A percentile compares a stretch with the other conserved stretches of the same genome.
Evolutionary conservation across 2,888 invertebrate species (phyloP).

Genomic region (Rhodophaea formosa): DNA sequence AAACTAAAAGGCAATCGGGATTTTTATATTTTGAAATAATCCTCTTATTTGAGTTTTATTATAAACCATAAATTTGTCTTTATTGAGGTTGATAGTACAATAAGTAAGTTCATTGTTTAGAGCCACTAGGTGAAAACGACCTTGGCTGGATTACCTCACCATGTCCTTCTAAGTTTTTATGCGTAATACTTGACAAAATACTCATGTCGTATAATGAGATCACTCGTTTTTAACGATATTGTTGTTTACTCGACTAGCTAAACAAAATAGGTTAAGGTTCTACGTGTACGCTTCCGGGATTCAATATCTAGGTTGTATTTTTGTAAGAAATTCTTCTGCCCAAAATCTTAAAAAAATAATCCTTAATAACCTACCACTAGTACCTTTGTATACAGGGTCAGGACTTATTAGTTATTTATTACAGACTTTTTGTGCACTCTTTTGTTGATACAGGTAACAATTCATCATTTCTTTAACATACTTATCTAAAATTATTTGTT

Average conservation of each 20-base stretch:
- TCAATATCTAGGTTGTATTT: background rate
- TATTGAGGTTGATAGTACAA: no score
- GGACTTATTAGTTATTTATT: no score
- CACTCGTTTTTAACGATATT: background rate
- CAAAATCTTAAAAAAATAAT: no score
- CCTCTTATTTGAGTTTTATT: no score
- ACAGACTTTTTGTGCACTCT: background rate
- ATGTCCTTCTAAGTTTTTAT: conserved; percentile 1
- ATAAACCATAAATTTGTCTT: no score
- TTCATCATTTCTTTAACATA: background rate
- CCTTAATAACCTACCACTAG: no score
- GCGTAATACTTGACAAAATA: background rate
- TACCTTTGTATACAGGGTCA: no score
- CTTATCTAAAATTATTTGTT: conserved; percentile 37
- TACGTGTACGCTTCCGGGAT: background rate
- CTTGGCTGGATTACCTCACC: background rate
- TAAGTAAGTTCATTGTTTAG: no score
- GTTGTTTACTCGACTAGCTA: background rate
- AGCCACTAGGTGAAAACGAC: background rate
- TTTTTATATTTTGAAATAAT: no score
- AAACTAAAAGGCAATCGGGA: no score
- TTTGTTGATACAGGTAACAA: background rate
- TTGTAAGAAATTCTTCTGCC: no score
- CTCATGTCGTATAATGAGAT: conserved; percentile 1
- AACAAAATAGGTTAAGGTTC: background rate